Evolutionary conservation across 2,888 invertebrate genomes (phyloP).

Genomic region (Sericinus montela): DNA sequence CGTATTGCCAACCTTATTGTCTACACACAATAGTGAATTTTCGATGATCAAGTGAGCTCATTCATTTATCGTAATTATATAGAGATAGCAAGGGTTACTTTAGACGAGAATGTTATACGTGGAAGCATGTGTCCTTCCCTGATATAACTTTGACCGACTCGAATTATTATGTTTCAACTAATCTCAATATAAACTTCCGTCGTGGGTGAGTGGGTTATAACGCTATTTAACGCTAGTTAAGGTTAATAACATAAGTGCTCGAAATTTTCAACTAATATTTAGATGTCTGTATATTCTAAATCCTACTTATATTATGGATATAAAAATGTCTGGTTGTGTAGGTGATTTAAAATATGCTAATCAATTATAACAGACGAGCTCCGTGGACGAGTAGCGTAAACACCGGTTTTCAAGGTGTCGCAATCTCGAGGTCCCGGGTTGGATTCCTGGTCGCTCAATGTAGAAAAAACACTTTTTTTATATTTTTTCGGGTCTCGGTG

Average conservation of each 20-base stretch:
- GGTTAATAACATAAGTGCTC: conserved; percentile 15
- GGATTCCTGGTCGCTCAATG: too few species aligned
- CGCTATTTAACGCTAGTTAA: conserved; percentile 3
- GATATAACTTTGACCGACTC: conserved; percentile 53
- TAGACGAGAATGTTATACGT: conserved; percentile 21
- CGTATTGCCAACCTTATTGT: conserved; percentile 1
- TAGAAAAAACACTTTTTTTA: too few species aligned
- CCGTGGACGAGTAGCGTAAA: too few species aligned
- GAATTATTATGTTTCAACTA: conserved; percentile 62
- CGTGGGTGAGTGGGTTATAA: conserved; percentile 31
- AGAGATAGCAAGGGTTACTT: conserved; percentile 2
- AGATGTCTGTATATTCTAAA: too few species aligned
- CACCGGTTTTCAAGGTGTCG: too few species aligned
- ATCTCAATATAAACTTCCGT: conserved; percentile 61
- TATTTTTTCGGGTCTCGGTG: too few species aligned
- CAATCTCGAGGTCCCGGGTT: too few species aligned
- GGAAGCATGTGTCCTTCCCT: conserved; percentile 34
- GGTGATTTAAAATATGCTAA: too few species aligned
- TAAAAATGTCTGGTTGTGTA: too few species aligned
- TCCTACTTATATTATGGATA: too few species aligned
- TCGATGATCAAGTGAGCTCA: neutral
- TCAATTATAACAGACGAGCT: too few species aligned
- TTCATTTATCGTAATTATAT: neutral
- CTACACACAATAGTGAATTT: neutral
- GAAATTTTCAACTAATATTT: neutral